These are phyloP conservation scores for Macaria notata DNA, from an alignment of 2,888 invertebrate genomes.

Conservation along the genomic window DNA sequence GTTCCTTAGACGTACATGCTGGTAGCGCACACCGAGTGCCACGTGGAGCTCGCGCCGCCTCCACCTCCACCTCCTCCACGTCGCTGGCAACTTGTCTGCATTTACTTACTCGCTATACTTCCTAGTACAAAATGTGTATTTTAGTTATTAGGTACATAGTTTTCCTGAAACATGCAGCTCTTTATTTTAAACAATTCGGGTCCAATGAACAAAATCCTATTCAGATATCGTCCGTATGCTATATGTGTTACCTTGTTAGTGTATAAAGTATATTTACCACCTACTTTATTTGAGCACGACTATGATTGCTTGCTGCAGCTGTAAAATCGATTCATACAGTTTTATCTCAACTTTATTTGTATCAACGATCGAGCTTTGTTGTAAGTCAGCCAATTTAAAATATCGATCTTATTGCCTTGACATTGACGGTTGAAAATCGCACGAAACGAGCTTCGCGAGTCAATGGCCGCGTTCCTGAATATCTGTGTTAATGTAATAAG, in stretches of 20 bases:
- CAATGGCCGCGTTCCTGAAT: conserved; percentile 8
- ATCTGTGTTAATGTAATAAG: neutral
- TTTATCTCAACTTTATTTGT: no score
- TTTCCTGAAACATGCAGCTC: conserved; percentile 2
- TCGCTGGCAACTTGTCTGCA: no score
- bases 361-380: conserved; percentile 13
- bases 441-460: conserved; percentile 11
- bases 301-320: no score
- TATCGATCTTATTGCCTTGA: conserved; percentile 20
- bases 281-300: no score
- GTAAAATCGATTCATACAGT: no score
- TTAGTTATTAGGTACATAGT: neutral
- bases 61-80: no score
- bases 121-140: conserved; percentile 5
- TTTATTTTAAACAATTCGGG: conserved; percentile 13
- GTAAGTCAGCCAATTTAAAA: conserved; percentile 17
- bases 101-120: no score
- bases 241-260: neutral
- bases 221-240: conserved; percentile 9
- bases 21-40: no score
- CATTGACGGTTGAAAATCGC: conserved; percentile 10
- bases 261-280: no score
- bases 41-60: no score
- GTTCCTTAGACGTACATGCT: no score
- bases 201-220: conserved; percentile 17